phyloP scores from a whole-genome alignment of 2,797 vertebrate species.

The Poecilia picta region DNA sequence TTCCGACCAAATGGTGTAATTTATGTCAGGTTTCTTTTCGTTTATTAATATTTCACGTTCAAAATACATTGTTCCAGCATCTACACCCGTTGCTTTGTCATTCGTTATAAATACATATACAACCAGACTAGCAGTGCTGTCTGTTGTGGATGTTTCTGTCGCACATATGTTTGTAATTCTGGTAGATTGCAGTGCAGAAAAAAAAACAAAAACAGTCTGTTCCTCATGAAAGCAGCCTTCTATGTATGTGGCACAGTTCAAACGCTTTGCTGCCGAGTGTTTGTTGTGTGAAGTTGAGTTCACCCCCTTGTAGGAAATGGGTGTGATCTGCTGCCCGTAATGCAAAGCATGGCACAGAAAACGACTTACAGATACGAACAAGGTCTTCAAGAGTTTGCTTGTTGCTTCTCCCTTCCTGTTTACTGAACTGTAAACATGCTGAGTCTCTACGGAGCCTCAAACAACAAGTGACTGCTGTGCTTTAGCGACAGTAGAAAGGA shows the following conservation, averaged over 20 bases:
- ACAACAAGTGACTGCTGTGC: conserved; percentile 10
- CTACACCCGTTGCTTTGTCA: too few relatives aligned
- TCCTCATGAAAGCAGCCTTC: conserved; percentile 3
- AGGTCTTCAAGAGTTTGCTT: conserved; percentile 34
- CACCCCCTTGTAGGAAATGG: conserved; percentile 52
- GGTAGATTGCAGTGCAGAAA: neutral
- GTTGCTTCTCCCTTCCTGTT: conserved; percentile 61
- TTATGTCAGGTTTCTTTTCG: neutral
- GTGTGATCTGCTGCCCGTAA: conserved; percentile 47
- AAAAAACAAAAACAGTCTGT: neutral
- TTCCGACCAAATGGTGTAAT: neutral
- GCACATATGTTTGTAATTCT: conserved; percentile 4
- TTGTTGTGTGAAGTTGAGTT: conserved; percentile 35
- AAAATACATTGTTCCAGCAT: neutral
- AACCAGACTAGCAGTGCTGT: neutral
- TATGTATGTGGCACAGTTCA: conserved; percentile 8
- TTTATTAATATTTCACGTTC: neutral
- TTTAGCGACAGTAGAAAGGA: conserved; percentile 17
- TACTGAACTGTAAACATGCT: conserved; percentile 65
- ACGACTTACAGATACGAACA: conserved; percentile 22
- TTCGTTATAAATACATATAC: neutral
- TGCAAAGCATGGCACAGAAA: conserved; percentile 16
- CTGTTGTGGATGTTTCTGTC: neutral
- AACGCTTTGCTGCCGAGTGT: conserved; percentile 7
- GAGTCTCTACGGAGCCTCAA: conserved; percentile 21